Conservation (phyloP, 2,888 invertebrate species). For the Sinhomidia bicolor region DNA sequence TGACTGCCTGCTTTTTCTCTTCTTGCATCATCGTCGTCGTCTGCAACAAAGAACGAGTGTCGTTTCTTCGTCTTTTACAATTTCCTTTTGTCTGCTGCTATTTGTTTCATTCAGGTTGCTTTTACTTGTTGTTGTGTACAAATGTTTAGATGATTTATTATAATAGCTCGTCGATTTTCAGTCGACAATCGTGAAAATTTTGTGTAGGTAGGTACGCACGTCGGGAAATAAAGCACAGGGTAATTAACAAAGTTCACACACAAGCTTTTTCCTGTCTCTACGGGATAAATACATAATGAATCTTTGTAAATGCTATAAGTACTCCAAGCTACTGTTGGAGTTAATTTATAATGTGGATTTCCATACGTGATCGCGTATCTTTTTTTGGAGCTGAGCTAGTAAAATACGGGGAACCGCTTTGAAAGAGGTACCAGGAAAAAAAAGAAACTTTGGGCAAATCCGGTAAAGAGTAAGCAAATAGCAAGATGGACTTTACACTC, state of each 20-base stretch:
- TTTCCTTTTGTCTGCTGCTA: slow-evolving; percentile 12
- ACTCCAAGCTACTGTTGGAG: too few relatives aligned
- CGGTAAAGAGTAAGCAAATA: slow-evolving; percentile 33
- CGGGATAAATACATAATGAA: not conserved
- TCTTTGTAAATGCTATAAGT: not conserved
- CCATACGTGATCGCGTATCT: too few relatives aligned
- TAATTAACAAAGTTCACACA: slow-evolving; percentile 57
- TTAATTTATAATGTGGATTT: too few relatives aligned
- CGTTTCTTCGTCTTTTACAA: not conserved
- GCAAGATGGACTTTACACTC: not conserved
- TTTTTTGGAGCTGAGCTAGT: too few relatives aligned
- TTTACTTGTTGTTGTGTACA: not conserved
- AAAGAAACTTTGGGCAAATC: slow-evolving; percentile 66
- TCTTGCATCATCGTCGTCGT: not conserved
- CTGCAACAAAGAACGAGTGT: not conserved
- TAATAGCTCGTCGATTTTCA: slow-evolving; percentile 63
- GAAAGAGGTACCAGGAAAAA: too few relatives aligned
- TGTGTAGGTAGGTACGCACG: not conserved
- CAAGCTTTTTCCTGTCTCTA: not conserved
- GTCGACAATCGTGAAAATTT: not conserved
- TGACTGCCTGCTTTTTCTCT: slow-evolving; percentile 19
- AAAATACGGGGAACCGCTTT: too few relatives aligned
- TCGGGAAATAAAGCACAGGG: not conserved
- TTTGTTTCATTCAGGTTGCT: not conserved
- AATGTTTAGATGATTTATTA: not conserved